Evolutionary conservation across 2,888 invertebrate species (phyloP).

Genomic region (Diarsia brunnea): DNA sequence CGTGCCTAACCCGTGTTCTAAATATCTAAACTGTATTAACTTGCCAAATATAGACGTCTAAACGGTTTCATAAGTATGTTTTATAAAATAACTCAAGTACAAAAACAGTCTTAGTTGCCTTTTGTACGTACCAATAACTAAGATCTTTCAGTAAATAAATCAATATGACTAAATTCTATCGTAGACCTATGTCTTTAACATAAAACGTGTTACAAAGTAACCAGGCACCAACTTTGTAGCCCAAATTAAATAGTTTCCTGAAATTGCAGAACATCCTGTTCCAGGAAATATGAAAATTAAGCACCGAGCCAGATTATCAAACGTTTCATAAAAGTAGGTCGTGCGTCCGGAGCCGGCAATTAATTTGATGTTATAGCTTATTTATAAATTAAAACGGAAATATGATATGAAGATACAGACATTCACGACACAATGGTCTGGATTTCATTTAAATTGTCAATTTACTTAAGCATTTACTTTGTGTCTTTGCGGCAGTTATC

Average conservation of each 20-base stretch:
- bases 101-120: not conserved
- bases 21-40: not conserved
- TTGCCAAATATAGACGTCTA: no score
- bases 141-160: not conserved
- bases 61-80: not conserved
- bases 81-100: not conserved
- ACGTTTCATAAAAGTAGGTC: constrained; percentile 6
- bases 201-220: not conserved
- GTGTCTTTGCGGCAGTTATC: not conserved
- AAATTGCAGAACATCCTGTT: not conserved
- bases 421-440: no score
- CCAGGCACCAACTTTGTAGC: not conserved
- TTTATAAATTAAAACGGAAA: not conserved
- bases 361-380: not conserved
- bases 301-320: constrained; percentile 25
- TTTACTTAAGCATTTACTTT: not conserved
- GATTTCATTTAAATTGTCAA: no score
- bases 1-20: not conserved
- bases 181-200: not conserved
- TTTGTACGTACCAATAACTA: not conserved
- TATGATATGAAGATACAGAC: no score
- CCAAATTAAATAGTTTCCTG: not conserved
- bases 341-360: not conserved
- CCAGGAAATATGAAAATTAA: constrained; percentile 12
- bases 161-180: not conserved